Conservation (phyloP, 2,888 invertebrate genomes). For the Slavum lentiscoides region DNA sequence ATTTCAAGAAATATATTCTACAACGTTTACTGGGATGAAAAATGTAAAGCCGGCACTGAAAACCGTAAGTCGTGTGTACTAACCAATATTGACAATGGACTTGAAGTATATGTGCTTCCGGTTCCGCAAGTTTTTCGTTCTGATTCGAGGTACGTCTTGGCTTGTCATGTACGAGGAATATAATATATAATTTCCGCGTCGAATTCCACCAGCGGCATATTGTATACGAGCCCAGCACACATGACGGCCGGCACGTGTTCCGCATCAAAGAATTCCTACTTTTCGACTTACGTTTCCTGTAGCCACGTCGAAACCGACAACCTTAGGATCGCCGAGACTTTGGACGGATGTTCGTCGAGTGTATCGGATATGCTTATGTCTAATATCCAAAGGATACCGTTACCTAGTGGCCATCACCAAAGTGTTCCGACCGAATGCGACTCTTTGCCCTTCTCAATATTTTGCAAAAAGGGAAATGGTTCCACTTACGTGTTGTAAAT, state of each 20-base stretch:
- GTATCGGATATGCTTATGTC: neutral
- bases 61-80: neutral
- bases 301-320: neutral
- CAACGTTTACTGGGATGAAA: too few species aligned
- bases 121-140: neutral
- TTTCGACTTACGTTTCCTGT: neutral
- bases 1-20: too few species aligned
- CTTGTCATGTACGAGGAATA: slow-evolving; percentile 17
- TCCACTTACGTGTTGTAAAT: too few species aligned
- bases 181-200: neutral
- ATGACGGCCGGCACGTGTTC: neutral
- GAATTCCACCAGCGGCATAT: neutral
- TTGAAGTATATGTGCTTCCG: neutral
- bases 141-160: neutral
- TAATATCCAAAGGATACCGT: neutral
- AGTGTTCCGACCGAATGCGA: too few species aligned
- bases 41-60: too few species aligned
- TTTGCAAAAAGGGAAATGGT: too few species aligned
- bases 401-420: neutral
- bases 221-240: neutral
- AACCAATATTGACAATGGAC: neutral
- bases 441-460: too few species aligned
- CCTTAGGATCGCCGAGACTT: neutral
- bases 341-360: neutral
- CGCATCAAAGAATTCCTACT: neutral